Evolutionary conservation across 2,797 vertebrate species (phyloP).

Genomic region (Fistularia tabacaria): DNA sequence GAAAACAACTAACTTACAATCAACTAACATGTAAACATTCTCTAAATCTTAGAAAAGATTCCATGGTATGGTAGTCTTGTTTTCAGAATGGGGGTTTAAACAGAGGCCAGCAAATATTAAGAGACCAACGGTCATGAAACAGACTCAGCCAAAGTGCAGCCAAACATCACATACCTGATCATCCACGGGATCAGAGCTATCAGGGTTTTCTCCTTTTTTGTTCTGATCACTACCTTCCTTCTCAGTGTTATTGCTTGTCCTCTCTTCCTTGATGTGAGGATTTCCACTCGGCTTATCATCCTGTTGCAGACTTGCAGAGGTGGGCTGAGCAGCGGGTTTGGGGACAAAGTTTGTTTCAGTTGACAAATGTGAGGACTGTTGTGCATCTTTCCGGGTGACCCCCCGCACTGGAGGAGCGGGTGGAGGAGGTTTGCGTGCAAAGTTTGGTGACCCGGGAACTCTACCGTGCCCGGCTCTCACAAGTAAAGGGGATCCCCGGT

Average conservation of each 20-base stretch:
- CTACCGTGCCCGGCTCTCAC: constrained; percentile 62
- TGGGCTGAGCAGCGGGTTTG: constrained; percentile 25
- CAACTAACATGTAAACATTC: too few relatives aligned
- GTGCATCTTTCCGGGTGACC: constrained; percentile 73
- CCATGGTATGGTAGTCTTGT: too few relatives aligned
- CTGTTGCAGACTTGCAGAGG: constrained; percentile 15
- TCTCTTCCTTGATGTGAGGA: constrained; percentile 22
- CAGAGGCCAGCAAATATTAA: background rate
- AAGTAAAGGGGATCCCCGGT: constrained; percentile 73
- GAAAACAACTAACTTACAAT: too few relatives aligned
- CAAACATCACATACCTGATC: constrained; percentile 67
- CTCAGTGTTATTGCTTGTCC: constrained; percentile 41
- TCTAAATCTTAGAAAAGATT: too few relatives aligned
- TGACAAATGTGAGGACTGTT: constrained; percentile 11
- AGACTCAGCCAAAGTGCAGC: background rate
- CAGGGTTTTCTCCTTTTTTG: constrained; percentile 47
- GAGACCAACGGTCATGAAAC: background rate
- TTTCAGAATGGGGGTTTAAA: too few relatives aligned
- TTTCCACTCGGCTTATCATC: constrained; percentile 18
- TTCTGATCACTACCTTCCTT: constrained; percentile 39
- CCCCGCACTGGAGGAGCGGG: constrained; percentile 78
- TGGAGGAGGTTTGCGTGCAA: constrained; percentile 75
- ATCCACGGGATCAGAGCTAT: constrained; percentile 41
- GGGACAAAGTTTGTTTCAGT: constrained; percentile 21
- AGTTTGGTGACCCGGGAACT: constrained; percentile 71